Base-by-base conservation (phyloP, 2,888 invertebrate species). In the Drosophila sordidula region DNA sequence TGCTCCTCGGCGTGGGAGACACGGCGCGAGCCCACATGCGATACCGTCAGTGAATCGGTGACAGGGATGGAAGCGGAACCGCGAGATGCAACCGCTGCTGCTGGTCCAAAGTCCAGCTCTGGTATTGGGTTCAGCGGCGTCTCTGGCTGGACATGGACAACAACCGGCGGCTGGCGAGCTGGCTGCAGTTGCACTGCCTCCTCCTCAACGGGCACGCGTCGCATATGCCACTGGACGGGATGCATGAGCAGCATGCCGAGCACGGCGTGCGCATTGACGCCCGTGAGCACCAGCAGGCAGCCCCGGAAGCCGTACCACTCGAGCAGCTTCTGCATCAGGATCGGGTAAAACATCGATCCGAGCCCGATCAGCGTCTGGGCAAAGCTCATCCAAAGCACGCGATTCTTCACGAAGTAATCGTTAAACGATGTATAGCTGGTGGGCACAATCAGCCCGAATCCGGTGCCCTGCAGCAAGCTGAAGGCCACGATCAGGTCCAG, bases 341-440 rank as follows among this genome's bases (percentile, higher is more conserved):
- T 93, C 0, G 96, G 96, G 87, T 95, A 95, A 0, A 94, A 93
- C 84, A 96, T 96, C 6, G 94, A 94, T 0, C 95, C 95, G 42
- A 95, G 89, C 8, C 95, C 95, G 78, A 96, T 95, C 72, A 95
- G 91, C 0, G 95, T 94, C 90, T 96, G 96, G n/a, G 95, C 94
- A 11, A 95, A 93, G 61, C 95, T 95, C 95, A 96, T 96, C 93
- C 96, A 95, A 55, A 95, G 93, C 0, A 95, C 95, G 6, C 96
- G 93, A 83, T 94, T 95, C 80, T 94, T 94, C 0, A 95, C 94
- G 82, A 96, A 96, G 83, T 96, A 96, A 70, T 94, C 94, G 81
- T 96, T 96, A 80, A 96, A 95, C 6, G 95, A 95, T 1, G 96
- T 95, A 75, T 95, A 95, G 46, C 95, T 94, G 3, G 96, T 94